Evolutionary conservation across 2,113 vertebrate genomes (phyloP).

Genomic region (Rhinoderma darwinii): DNA sequence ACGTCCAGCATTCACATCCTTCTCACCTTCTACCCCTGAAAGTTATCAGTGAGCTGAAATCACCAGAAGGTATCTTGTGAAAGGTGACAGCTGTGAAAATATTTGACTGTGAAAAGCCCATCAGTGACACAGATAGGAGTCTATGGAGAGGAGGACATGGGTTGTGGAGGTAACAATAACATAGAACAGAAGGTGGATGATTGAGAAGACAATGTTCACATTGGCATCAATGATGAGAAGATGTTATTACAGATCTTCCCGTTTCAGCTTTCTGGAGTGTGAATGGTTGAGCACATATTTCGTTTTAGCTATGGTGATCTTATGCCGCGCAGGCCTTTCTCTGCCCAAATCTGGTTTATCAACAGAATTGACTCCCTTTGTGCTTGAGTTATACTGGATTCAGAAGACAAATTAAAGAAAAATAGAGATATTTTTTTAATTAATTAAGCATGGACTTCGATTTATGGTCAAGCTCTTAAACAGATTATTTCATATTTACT

Average conservation of each 20-base stretch:
- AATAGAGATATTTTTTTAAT: too few species aligned
- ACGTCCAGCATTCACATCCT: conserved; percentile 5
- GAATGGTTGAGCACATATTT: not conserved
- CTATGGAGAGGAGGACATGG: not conserved
- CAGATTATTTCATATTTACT: too few species aligned
- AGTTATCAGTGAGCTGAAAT: conserved; percentile 17
- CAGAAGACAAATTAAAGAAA: too few species aligned
- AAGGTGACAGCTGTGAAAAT: conserved; percentile 43
- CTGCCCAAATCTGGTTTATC: too few species aligned
- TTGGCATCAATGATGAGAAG: not conserved
- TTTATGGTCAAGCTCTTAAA: too few species aligned
- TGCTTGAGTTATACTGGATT: too few species aligned
- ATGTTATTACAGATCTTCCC: not conserved
- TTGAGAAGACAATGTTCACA: conserved; percentile 9
- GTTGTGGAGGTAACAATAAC: conserved; percentile 17
- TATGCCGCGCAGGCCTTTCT: too few species aligned
- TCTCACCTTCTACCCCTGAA: conserved; percentile 31
- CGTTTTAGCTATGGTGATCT: not conserved
- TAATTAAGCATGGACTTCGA: too few species aligned
- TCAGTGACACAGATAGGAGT: conserved; percentile 33
- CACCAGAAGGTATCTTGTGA: conserved; percentile 27
- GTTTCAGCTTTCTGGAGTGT: not conserved
- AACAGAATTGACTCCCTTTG: too few species aligned
- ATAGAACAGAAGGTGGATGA: not conserved
- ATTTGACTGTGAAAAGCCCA: conserved; percentile 32